Base-by-base conservation (phyloP, 2,797 vertebrate genomes). In the Scomberomorus guttatus region DNA sequence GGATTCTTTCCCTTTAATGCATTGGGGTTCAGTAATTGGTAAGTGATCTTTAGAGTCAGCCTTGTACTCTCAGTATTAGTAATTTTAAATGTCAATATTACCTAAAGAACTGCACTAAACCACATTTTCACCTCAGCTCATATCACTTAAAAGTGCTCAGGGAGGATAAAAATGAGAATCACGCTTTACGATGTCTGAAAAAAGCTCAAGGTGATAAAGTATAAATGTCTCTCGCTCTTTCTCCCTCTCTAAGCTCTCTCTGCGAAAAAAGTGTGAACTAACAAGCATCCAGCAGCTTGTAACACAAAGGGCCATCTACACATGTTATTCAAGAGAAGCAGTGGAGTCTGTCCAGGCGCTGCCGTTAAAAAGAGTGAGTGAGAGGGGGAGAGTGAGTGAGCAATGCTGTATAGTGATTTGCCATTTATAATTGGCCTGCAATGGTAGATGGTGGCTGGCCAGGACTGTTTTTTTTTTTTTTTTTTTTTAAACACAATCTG, bases 371-470 rank as follows among this genome's bases (percentile, higher is more conserved):
- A 81, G 83, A 84, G 58, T 64, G 78, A 76, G 80, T 29, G 77
- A 72, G 75, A 74, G 75, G 51, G 75, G 65, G 80, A 69, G 83
- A 82, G 83, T 68, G 83, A 85, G 90, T 75, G 87, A 87, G 91
- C 89, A 87, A 86, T 89, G 90, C 91, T 83, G 84, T 92, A 93
- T 91, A 91, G 93, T 93, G 88, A 93, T 93, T 92, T 93, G 90
- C 93, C 92, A 93, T 95, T 95, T 94, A 91, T 94, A 95, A 94
- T 92, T 95, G 91, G 94, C 91, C 89, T 89, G 83, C 88, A 82
- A 91, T 91, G 90, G 86, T 91, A 90, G 90, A 93, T 92, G 90
- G 92, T 92, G 87, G 85, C 74, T 85, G 88, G 92, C 93, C 93
- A 92, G 86, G 87, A 89, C 76, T 50, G 18, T 78, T 62, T 64